Percentiles rank a stretch among this genome's conserved stretches.
Conservation (phyloP, 2,113 vertebrate genomes). For the Vireo altiloquus region DNA sequence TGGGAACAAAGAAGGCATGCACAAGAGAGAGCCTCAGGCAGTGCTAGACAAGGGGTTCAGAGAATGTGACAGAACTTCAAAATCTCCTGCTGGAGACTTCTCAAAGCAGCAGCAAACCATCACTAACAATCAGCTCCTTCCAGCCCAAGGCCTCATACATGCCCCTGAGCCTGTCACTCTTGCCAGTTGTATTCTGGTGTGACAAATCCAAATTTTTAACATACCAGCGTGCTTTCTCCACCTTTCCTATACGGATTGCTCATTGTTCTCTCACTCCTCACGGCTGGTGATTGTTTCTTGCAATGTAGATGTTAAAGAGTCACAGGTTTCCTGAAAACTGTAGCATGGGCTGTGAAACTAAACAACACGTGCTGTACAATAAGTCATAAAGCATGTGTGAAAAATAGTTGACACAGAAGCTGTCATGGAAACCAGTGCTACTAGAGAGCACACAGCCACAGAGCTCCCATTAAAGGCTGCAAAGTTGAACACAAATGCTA, state of each 20-base stretch:
- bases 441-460: not conserved
- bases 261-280: constrained; percentile 28
- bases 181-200: constrained; percentile 14
- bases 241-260: not conserved
- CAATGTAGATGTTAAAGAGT: not conserved
- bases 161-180: not conserved
- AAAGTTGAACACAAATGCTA: constrained; percentile 16
- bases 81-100: not conserved
- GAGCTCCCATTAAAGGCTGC: constrained; percentile 43
- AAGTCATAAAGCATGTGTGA: constrained; percentile 53
- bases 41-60: not conserved
- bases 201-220: constrained; percentile 33
- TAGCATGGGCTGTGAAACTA: not conserved
- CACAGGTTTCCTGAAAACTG: constrained; percentile 38
- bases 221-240: not conserved
- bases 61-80: not conserved
- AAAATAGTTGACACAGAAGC: constrained; percentile 27
- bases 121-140: not conserved
- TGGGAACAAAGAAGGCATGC: constrained; percentile 26
- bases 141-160: not conserved
- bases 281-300: not conserved
- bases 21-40: not conserved
- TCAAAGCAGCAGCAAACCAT: not conserved
- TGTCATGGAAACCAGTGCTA: constrained; percentile 46
- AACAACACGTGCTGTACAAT: constrained; percentile 24